Evolutionary conservation across 92 coral and sea anemone genomes (phyloP).

Genomic region (Epizoanthus stellaris): DNA sequence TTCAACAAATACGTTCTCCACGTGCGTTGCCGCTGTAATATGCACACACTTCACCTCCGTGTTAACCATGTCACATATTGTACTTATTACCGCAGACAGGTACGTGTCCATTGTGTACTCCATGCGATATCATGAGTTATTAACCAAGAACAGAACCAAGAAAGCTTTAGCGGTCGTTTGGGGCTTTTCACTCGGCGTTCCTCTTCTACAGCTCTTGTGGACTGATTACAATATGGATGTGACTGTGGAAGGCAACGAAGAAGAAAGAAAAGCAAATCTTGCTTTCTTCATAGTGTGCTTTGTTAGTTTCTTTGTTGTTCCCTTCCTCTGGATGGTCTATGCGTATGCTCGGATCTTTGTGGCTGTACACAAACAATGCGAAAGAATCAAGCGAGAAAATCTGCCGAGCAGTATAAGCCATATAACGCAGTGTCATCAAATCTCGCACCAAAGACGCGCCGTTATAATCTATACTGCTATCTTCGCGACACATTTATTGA

Average conservation of each 20-base stretch:
- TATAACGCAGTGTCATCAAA: neutral
- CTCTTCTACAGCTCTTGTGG: slow-evolving; percentile 4
- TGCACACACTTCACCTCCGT: neutral
- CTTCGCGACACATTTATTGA: neutral
- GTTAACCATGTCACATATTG: slow-evolving; percentile 12
- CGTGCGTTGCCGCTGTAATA: slow-evolving; percentile 1
- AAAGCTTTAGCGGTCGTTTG: neutral
- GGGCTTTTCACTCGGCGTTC: neutral
- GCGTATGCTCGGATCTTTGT: slow-evolving; percentile 8
- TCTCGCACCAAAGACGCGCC: slow-evolving; percentile 15
- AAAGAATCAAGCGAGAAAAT: slow-evolving; percentile 16
- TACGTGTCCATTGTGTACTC: slow-evolving; percentile 12
- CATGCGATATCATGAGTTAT: slow-evolving; percentile 29
- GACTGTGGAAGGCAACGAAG: neutral
- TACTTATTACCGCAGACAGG: slow-evolving; percentile 22
- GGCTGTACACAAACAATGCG: slow-evolving; percentile 3
- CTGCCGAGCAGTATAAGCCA: neutral
- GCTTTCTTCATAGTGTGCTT: neutral
- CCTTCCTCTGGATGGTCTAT: slow-evolving; percentile 17
- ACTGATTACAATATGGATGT: neutral
- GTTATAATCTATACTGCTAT: neutral
- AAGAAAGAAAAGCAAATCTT: neutral
- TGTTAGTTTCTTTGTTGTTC: neutral
- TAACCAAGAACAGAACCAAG: slow-evolving; percentile 11
- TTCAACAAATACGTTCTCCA: neutral